Evolutionary conservation across 2,113 vertebrate genomes (phyloP).

Genomic region (Echinops telfairi): DNA sequence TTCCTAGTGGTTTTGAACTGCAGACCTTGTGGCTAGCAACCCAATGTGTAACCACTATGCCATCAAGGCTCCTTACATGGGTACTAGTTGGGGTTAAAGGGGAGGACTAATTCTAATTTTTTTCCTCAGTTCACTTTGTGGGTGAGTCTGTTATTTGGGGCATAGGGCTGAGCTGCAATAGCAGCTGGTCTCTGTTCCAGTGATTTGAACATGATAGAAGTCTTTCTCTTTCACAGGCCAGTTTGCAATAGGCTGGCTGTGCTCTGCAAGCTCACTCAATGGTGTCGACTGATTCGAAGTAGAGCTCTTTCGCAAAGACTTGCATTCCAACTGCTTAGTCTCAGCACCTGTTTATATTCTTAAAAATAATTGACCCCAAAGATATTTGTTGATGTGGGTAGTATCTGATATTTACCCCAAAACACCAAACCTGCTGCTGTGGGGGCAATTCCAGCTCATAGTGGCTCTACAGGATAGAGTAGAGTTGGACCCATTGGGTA

Average conservation of each 20-base stretch:
- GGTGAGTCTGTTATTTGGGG: neutral
- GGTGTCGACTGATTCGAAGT: neutral
- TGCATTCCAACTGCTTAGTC: neutral
- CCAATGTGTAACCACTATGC: too few species aligned
- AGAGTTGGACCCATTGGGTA: neutral
- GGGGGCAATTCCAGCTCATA: neutral
- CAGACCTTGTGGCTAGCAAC: too few species aligned
- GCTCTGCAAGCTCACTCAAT: neutral
- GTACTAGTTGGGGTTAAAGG: neutral
- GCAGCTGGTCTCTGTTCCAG: neutral
- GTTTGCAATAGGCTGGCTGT: neutral
- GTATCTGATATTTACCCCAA: neutral
- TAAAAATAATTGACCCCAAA: neutral
- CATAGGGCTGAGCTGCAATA: neutral
- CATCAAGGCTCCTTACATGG: too few species aligned
- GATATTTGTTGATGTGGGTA: neutral
- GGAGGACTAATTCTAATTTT: neutral
- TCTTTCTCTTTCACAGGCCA: neutral
- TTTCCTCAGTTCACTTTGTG: neutral
- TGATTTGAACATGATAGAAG: neutral
- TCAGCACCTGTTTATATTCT: neutral
- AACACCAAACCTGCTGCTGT: neutral
- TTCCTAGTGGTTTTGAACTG: too few species aligned
- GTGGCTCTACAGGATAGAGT: neutral
- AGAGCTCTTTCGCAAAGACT: neutral